Base-by-base conservation (phyloP, 2,888 invertebrate genomes). In the Nineta flava region DNA sequence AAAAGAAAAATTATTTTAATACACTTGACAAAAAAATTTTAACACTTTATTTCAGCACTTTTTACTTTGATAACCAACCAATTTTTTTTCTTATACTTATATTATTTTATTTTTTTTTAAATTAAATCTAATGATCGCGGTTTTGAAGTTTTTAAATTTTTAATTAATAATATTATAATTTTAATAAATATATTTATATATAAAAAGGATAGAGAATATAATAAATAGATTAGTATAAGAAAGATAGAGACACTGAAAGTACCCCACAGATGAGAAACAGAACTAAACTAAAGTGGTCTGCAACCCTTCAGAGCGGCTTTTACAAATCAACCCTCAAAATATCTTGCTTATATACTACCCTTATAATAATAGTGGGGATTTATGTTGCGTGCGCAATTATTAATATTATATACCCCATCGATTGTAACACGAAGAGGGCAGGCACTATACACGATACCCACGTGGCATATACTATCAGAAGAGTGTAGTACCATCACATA, bases 261-360 rank as follows among this genome's bases (percentile, higher is more conserved):
- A 54, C 54, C 58, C 59, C 60, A 59, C 59, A 60, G 26, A 26
- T 59, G 58, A 59, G 57, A 59, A 63, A 64, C 62, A 60, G 61
- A 65, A 64, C 65, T 65, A 65, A 64, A 68, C 69, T 62, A 70
- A 67, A 71, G 70, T 69, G 70, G 68, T 38, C 70, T 68, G 70
- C 69, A 64, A 62, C 68, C 72, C 73, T 71, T 71, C 71, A 72
- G 73, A 72, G 68, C 73, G 71, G 38, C 38, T 38, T 38, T 38
- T 38, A 38, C 38, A 38, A 13, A 13, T 38, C 38, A 38, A 38
- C 38, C 38, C 38, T 38, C 38, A 5, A 38, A n/a, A 38, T 13
- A 13, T 61, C 55, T 58, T 65, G 61, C 68, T 65, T 72, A 72
- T 72, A 74, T 74, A 73, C 52, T 49, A 17, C 38, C 41, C 13